Base-by-base conservation (phyloP, 2,888 invertebrate species). In the Sacculina carcini region DNA sequence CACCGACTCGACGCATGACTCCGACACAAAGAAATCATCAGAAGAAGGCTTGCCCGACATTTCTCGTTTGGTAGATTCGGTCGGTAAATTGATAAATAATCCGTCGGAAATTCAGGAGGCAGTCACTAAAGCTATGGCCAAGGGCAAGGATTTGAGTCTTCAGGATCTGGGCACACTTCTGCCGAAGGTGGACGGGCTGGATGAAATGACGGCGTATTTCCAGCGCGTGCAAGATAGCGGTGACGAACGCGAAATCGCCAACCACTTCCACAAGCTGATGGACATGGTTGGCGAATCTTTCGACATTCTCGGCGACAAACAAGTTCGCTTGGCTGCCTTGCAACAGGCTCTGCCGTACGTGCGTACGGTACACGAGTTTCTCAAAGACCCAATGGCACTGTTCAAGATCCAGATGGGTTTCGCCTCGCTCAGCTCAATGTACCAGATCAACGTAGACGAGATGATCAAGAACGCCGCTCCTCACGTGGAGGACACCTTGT, bases 371-470 rank as follows among this genome's bases (percentile, higher is more conserved):
- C 44, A 44, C 28, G 44, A 44, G 28, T 44, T 44, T 28, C 44
- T 44, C 3, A 44, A 44, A 28, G 44, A 44, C 16, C 44, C 44
- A 5, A 2, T 44, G 44, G 44, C 44, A 19, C 28, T 44, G 9
- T 7, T 44, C n/a, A 44, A 44, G 44, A 44, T 44, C 16, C 44
- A 44, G 44, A 44, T 44, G 44, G 44, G 44, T 28, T 26, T 28
- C 10, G 16, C 44, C 5, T 44, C 44, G 44, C 16, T 44, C 10
- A 19, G 16, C 2, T 28, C 10, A 16, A 44, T 44, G 44, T 44
- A 44, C 44, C 28, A 28, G 28, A 44, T 28, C 9, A 19, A 16
- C 2, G 44, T 44, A 10, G 9, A 7, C 28, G 19, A 44, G 26
- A 6, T 44, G 28, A 44, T 44, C n/a, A 28, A 28, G 16, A 28